These are phyloP conservation scores for Caerostris extrusa DNA, from an alignment of 1,140 invertebrate species.

Conservation along the genomic window DNA sequence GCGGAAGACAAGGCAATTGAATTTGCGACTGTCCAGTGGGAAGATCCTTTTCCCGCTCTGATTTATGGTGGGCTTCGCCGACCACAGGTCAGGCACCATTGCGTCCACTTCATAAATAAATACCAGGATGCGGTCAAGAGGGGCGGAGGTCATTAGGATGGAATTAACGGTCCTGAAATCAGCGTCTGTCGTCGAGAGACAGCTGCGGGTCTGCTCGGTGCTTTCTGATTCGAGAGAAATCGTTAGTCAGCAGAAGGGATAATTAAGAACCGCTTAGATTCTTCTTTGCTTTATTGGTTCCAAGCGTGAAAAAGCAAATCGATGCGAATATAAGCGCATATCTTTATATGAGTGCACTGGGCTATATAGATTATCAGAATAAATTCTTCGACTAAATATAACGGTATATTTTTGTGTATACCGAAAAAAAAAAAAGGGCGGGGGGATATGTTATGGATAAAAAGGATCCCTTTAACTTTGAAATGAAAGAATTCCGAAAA, in stretches of 20 bases:
- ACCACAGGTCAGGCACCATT: conserved; percentile 69
- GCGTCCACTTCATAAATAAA: conserved; percentile 75
- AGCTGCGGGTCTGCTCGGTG: not conserved
- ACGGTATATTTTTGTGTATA: no score
- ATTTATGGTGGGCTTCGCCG: conserved; percentile 59
- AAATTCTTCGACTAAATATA: not conserved
- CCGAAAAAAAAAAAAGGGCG: no score
- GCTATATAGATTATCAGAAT: not conserved
- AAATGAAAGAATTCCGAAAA: no score
- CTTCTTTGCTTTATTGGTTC: not conserved
- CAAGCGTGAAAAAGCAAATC: not conserved
- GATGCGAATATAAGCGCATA: not conserved
- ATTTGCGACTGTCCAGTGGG: conserved; percentile 65
- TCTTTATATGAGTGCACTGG: not conserved
- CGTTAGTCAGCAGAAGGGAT: not conserved
- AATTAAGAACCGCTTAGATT: not conserved
- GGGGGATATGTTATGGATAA: no score
- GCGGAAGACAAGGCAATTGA: conserved; percentile 57
- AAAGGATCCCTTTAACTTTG: no score
- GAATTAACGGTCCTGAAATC: conserved; percentile 60
- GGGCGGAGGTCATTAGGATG: conserved; percentile 48
- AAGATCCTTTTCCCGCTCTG: not conserved
- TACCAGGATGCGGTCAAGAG: not conserved
- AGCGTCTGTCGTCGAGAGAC: not conserved
- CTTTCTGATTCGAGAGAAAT: not conserved